phyloP scores from a whole-genome alignment of 2,888 invertebrate species.

The Cremastinae sp. region DNA sequence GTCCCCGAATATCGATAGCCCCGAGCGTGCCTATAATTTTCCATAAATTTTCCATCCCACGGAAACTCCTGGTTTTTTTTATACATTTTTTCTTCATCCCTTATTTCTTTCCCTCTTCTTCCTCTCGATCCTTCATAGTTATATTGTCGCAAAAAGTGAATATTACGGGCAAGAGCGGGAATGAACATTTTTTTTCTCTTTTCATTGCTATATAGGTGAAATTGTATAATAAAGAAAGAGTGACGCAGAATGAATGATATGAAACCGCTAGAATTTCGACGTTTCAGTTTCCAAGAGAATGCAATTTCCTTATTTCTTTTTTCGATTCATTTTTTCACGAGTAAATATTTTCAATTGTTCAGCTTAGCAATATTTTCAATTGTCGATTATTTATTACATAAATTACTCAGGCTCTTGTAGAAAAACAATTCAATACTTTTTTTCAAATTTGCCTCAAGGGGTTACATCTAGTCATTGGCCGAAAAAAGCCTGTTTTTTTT shows the following conservation, averaged over 20 bases:
- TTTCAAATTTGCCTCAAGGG: no score
- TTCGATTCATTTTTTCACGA: no score
- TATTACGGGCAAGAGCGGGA: constrained; percentile 14
- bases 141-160: constrained; percentile 34
- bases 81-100: neutral
- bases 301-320: no score
- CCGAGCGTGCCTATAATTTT: constrained; percentile 56
- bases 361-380: no score
- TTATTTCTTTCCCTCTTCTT: neutral
- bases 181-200: constrained; percentile 15
- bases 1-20: constrained; percentile 56
- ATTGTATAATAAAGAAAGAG: constrained; percentile 8
- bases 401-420: no score
- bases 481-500: no score
- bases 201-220: constrained; percentile 1
- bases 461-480: no score
- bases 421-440: no score
- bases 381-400: no score
- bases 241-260: neutral
- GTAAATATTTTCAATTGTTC: no score
- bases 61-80: constrained; percentile 18
- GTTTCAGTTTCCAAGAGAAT: no score
- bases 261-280: no score
- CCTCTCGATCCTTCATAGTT: neutral
- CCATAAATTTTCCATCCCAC: constrained; percentile 57